phyloP scores from a whole-genome alignment of 2,888 invertebrate species.

The Zootermopsis nevadensis region DNA sequence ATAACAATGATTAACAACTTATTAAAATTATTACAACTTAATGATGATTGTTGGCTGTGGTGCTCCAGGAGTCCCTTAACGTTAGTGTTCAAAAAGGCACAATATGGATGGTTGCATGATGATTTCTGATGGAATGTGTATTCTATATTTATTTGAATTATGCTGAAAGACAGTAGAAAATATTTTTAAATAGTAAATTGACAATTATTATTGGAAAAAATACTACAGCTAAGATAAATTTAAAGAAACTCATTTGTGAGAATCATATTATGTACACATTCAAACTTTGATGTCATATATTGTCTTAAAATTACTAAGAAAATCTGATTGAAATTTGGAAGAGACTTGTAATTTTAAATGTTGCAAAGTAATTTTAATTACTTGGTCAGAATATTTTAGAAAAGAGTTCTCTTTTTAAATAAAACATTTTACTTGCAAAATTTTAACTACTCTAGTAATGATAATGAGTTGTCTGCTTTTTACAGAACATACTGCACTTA shows the following conservation, averaged over 20 bases:
- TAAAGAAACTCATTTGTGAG: background rate
- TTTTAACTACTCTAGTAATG: background rate
- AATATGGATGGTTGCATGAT: slow-evolving; percentile 44
- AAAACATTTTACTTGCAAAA: background rate
- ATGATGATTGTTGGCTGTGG: background rate
- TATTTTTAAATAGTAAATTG: slow-evolving; percentile 11
- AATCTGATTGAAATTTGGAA: background rate
- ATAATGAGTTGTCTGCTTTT: background rate
- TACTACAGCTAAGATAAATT: background rate
- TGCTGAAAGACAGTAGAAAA: slow-evolving; percentile 18
- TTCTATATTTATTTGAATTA: slow-evolving; percentile 23
- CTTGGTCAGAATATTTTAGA: background rate
- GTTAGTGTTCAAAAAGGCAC: slow-evolving; percentile 42
- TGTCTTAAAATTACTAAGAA: background rate
- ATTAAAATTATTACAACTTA: background rate
- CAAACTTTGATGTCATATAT: background rate
- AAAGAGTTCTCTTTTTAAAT: background rate
- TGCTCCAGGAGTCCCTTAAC: slow-evolving; percentile 19
- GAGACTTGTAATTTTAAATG: background rate
- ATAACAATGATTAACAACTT: slow-evolving; percentile 21
- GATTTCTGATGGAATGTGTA: background rate
- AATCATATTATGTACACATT: background rate
- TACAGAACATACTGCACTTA: background rate
- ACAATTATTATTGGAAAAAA: background rate
- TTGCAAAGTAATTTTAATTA: background rate